These are phyloP conservation scores for Macquaria australasica DNA, from an alignment of 2,113 vertebrate species.

Conservation along the genomic window DNA sequence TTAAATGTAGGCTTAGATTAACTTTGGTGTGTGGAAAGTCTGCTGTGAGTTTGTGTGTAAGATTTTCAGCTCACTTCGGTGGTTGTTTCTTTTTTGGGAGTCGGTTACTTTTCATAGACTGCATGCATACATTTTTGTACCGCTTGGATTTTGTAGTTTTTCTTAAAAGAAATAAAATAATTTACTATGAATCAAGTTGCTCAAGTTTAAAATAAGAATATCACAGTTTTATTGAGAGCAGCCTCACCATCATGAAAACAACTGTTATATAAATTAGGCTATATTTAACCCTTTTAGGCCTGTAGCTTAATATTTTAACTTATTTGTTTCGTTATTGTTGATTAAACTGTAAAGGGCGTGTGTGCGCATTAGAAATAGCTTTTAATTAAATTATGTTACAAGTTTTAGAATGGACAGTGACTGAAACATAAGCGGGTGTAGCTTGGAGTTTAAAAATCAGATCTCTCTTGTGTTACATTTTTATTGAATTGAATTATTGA, in stretches of 20 bases:
- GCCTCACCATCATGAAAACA: neutral
- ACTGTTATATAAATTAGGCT: neutral
- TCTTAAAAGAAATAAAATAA: neutral
- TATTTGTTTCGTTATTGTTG: neutral
- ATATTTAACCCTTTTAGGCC: neutral
- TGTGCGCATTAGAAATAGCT: neutral
- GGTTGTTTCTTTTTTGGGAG: neutral
- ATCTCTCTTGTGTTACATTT: neutral
- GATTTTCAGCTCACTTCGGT: slow-evolving; percentile 21
- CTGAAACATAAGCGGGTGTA: neutral
- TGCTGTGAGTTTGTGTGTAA: neutral
- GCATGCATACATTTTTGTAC: neutral
- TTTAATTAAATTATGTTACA: neutral
- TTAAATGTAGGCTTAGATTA: slow-evolving; percentile 22
- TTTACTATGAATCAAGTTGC: neutral
- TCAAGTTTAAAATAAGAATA: neutral
- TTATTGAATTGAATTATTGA: neutral
- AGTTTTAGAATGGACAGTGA: neutral
- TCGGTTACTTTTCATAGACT: slow-evolving; percentile 1
- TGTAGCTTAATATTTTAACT: neutral
- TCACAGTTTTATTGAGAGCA: neutral
- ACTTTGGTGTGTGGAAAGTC: slow-evolving; percentile 41
- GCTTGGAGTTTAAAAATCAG: neutral
- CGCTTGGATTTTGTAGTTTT: neutral
- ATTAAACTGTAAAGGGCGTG: neutral